A percentile compares a stretch with the other conserved stretches of the same genome.
These are phyloP conservation scores for Procambarus clarkii DNA, from an alignment of 1,140 invertebrate species.

Conservation along the genomic window DNA sequence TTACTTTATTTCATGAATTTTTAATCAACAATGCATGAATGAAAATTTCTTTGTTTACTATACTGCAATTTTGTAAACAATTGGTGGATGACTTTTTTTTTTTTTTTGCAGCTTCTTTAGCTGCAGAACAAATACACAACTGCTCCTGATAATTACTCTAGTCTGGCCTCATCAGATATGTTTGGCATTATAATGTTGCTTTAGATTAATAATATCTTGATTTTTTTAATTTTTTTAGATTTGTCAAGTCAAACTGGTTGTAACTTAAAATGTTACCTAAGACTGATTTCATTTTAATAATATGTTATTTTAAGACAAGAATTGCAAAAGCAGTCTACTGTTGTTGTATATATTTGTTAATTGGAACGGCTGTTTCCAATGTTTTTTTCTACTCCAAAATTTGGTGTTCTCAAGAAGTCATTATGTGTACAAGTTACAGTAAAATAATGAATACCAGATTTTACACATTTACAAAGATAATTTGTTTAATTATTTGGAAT, in stretches of 20 bases:
- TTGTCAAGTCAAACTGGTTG: conserved; percentile 30
- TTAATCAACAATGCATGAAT: neutral
- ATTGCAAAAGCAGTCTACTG: conserved; percentile 34
- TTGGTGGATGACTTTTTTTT: neutral
- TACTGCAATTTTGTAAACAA: neutral
- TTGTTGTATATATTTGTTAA: conserved; percentile 65
- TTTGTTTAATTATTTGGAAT: neutral
- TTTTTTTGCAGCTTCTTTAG: conserved; percentile 11
- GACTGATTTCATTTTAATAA: conserved; percentile 7
- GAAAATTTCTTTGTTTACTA: neutral
- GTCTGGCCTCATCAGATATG: conserved; percentile 68
- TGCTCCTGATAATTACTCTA: conserved; percentile 68
- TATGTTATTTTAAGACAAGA: conserved; percentile 27
- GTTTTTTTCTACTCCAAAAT: conserved; percentile 37
- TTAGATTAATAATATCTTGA: conserved; percentile 43
- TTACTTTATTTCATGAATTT: too few relatives aligned
- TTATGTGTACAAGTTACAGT: conserved; percentile 29
- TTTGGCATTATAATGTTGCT: conserved; percentile 67
- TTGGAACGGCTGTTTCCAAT: conserved; percentile 46
- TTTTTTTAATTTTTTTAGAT: neutral
- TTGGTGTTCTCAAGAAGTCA: conserved; percentile 37
- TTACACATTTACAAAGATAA: neutral
- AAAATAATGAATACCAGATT: conserved; percentile 26
- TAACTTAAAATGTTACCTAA: conserved; percentile 23
- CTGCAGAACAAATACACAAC: conserved; percentile 58